Conservation (phyloP, 2,113 vertebrate genomes). For the Carassius gibelio region DNA sequence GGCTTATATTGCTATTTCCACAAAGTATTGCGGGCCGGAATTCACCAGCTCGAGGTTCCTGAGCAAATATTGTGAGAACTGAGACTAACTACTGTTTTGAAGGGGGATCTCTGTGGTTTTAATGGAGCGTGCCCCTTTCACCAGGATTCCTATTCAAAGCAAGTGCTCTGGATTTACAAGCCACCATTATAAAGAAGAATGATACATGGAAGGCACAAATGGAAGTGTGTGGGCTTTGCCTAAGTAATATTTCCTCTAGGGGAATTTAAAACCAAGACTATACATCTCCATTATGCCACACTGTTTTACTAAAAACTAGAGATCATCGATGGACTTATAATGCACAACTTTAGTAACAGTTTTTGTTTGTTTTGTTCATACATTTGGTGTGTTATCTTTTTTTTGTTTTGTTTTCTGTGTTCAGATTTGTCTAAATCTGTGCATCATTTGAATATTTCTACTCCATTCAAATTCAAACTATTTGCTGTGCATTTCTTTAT, state of each 20-base stretch:
- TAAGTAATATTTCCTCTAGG: not conserved
- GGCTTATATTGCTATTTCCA: constrained; percentile 42
- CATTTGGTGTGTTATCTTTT: not conserved
- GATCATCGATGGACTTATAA: not conserved
- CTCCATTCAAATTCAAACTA: not conserved
- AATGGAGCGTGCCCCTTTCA: constrained; percentile 41
- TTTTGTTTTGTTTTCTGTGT: not conserved
- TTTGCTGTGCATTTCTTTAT: not conserved
- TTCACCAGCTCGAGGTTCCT: constrained; percentile 34
- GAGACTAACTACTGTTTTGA: constrained; percentile 34
- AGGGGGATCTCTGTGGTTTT: constrained; percentile 34
- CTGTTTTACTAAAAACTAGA: not conserved
- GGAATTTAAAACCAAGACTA: not conserved
- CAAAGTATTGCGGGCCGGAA: constrained; percentile 26
- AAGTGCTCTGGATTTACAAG: constrained; percentile 50
- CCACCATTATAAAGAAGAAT: not conserved
- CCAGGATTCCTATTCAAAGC: constrained; percentile 41
- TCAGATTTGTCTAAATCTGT: not conserved
- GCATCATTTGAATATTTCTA: not conserved
- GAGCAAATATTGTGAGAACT: constrained; percentile 47
- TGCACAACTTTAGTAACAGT: not conserved
- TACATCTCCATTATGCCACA: not conserved
- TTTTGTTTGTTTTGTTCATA: not conserved
- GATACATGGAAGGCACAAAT: constrained; percentile 9
- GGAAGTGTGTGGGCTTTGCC: not conserved